Conservation (phyloP, 2,797 vertebrate species). For the Sebastes kiyomatsui region DNA sequence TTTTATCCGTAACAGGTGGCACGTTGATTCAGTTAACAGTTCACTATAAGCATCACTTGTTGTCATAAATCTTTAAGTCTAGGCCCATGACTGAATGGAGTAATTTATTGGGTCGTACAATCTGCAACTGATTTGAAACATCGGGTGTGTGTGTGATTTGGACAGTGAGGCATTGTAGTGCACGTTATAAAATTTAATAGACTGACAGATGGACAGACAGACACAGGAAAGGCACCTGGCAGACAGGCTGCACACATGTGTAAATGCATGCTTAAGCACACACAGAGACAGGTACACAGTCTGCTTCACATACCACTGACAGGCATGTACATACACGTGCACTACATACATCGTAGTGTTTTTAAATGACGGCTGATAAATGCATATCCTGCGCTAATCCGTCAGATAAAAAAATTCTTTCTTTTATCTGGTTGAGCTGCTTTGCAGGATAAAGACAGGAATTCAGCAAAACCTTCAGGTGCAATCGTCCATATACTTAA, state of each 20-base stretch:
- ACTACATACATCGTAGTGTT: background rate
- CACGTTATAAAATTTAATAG: conserved; percentile 49
- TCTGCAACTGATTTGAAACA: conserved; percentile 56
- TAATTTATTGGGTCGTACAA: conserved; percentile 53
- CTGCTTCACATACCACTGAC: background rate
- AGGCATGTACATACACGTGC: background rate
- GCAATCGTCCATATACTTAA: background rate
- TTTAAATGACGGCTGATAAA: background rate
- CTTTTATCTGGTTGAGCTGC: background rate
- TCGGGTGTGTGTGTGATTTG: conserved; percentile 31
- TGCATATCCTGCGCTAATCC: background rate
- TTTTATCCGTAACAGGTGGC: conserved; percentile 19
- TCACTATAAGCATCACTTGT: background rate
- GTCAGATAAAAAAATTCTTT: too few relatives aligned
- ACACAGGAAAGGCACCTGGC: conserved; percentile 47
- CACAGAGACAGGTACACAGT: background rate
- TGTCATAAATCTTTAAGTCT: conserved; percentile 40
- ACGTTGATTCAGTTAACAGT: conserved; percentile 19
- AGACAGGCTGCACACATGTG: background rate
- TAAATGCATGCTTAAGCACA: background rate
- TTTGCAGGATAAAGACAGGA: background rate
- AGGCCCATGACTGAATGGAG: conserved; percentile 28
- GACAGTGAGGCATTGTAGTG: conserved; percentile 40
- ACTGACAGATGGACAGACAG: conserved; percentile 46
- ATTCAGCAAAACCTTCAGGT: background rate